A percentile compares a stretch with the other conserved stretches of the same genome.
Evolutionary conservation across 2,113 vertebrate species (phyloP).

Genomic region (Aix galericulata): DNA sequence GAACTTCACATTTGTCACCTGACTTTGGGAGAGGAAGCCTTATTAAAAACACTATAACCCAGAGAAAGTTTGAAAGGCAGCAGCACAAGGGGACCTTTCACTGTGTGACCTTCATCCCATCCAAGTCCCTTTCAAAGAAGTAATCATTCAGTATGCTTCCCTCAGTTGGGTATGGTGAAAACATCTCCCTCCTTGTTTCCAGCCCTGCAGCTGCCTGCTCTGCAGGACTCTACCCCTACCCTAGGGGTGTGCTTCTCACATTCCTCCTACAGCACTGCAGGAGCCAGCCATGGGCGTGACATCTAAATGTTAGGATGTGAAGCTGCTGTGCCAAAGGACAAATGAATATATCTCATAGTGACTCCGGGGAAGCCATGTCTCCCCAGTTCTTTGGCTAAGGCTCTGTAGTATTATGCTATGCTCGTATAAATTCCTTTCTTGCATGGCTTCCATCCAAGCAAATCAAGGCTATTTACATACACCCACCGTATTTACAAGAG

Average conservation of each 20-base stretch:
- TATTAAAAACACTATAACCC: not conserved
- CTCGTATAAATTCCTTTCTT: slow-evolving; percentile 8
- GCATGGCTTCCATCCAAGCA: slow-evolving; percentile 29
- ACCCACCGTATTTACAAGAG: slow-evolving; percentile 52
- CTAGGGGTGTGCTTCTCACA: not conserved
- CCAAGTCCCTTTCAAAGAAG: not conserved
- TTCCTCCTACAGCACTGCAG: not conserved
- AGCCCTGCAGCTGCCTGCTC: not conserved
- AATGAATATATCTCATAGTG: not conserved
- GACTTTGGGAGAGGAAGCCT: not conserved
- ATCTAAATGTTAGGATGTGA: slow-evolving; percentile 14
- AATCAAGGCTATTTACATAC: slow-evolving; percentile 29
- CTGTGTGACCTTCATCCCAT: not conserved
- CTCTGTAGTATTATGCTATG: not conserved
- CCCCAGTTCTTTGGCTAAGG: not conserved
- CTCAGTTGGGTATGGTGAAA: not conserved
- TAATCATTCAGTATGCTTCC: not conserved
- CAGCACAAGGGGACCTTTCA: not conserved
- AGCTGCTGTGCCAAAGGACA: slow-evolving; percentile 10
- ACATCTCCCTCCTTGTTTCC: not conserved
- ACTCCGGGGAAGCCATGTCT: not conserved
- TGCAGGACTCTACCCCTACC: not conserved
- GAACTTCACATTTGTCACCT: not conserved
- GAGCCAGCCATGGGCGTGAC: not conserved
- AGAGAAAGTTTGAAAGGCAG: not conserved